phyloP scores from a whole-genome alignment of 1,140 invertebrate species.

The Lepidurus couesii region DNA sequence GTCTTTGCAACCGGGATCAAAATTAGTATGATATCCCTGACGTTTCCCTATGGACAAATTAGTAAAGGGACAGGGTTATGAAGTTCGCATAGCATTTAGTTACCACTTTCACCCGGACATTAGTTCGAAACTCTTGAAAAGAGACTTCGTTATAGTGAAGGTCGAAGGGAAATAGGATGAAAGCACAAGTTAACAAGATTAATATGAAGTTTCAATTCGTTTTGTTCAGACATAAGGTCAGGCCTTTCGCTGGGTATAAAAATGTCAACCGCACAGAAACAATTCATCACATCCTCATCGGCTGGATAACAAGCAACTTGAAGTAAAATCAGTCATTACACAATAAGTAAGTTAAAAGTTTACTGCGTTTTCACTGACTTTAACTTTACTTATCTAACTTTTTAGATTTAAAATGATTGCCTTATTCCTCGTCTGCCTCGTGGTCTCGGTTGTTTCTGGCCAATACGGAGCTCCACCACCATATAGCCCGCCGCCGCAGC shows the following conservation, averaged over 20 bases:
- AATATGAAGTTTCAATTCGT: background rate
- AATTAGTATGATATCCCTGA: too few relatives aligned
- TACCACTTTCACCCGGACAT: too few relatives aligned
- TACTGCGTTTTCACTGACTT: background rate
- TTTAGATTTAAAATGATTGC: conserved; percentile 1
- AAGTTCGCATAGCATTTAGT: too few relatives aligned
- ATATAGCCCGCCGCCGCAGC: background rate
- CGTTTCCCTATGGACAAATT: too few relatives aligned
- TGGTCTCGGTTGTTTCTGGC: background rate
- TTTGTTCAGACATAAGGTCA: background rate
- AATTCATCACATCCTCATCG: background rate
- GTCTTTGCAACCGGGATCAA: too few relatives aligned
- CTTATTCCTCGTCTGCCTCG: background rate
- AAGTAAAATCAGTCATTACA: background rate
- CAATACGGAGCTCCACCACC: background rate
- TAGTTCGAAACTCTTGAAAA: too few relatives aligned
- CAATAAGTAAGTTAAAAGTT: background rate
- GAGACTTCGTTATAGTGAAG: too few relatives aligned
- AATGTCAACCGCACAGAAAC: background rate
- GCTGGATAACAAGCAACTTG: background rate
- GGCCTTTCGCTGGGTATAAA: background rate
- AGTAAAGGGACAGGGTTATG: too few relatives aligned
- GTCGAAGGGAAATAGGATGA: too few relatives aligned
- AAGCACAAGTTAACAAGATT: background rate
- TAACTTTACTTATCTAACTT: background rate